Conservation (phyloP, 2,888 invertebrate species). For the Diaphora mendica region DNA sequence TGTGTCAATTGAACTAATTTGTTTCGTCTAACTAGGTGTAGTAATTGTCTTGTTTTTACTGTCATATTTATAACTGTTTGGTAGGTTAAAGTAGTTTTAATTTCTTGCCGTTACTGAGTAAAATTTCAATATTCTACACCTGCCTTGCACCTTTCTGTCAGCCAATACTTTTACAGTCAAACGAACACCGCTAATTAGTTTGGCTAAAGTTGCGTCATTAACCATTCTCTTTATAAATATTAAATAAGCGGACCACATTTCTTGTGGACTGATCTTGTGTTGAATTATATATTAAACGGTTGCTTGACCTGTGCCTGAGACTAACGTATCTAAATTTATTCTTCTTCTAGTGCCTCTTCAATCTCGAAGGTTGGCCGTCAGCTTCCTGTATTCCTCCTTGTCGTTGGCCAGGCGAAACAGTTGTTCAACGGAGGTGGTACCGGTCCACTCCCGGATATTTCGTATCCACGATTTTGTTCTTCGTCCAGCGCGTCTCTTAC, state of each 20-base stretch:
- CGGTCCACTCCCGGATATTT: too few species aligned
- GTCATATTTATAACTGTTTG: not conserved
- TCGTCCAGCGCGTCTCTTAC: too few species aligned
- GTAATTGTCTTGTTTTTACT: not conserved
- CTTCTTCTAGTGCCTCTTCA: too few species aligned
- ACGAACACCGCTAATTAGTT: constrained; percentile 21
- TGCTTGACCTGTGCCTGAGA: not conserved
- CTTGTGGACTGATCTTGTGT: not conserved
- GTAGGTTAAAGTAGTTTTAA: constrained; percentile 3
- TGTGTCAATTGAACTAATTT: not conserved
- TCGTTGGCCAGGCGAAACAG: too few species aligned
- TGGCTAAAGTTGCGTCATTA: constrained; percentile 10
- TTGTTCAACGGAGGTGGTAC: too few species aligned
- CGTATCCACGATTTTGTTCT: too few species aligned
- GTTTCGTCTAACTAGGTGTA: not conserved
- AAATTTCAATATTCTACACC: constrained; percentile 40
- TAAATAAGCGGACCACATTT: constrained; percentile 8
- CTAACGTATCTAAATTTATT: not conserved
- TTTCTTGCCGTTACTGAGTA: constrained; percentile 17
- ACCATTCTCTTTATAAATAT: constrained; percentile 12
- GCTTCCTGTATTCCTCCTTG: too few species aligned
- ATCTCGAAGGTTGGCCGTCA: too few species aligned
- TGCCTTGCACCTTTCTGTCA: constrained; percentile 48
- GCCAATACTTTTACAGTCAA: constrained; percentile 24
- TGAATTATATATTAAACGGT: not conserved